Conservation (phyloP, 2,113 vertebrate species). For the human (Homo sapiens) region DNA sequence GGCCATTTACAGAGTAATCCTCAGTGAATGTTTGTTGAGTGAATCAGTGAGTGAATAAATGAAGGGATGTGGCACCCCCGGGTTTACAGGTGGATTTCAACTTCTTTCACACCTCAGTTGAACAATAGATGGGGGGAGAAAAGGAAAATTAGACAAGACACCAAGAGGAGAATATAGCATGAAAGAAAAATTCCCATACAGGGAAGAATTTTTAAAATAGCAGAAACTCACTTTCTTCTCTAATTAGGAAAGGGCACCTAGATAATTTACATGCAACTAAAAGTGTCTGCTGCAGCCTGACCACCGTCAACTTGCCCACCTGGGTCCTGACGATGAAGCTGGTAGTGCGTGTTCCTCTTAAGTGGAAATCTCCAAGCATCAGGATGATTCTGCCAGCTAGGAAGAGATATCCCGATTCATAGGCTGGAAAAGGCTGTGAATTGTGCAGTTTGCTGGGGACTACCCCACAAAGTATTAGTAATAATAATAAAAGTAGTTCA, state of each 20-base stretch:
- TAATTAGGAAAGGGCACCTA: constrained; percentile 62
- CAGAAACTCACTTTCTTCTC: constrained; percentile 50
- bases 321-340: neutral
- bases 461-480: neutral
- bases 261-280: constrained; percentile 14
- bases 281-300: neutral
- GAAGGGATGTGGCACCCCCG: neutral
- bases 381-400: neutral
- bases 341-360: neutral
- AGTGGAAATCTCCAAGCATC: constrained; percentile 29
- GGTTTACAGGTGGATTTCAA: neutral
- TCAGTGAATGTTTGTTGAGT: neutral
- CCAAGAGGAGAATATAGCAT: neutral
- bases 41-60: constrained; percentile 23
- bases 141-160: neutral
- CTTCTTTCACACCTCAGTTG: neutral
- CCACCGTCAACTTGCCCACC: neutral
- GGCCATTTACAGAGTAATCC: neutral
- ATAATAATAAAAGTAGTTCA: neutral
- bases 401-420: neutral
- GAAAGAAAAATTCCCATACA: neutral
- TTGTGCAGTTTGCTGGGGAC: neutral
- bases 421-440: neutral
- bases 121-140: neutral
- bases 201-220: constrained; percentile 28